Base-by-base conservation (phyloP, 1,140 invertebrate genomes). In the Myzus persicae region DNA sequence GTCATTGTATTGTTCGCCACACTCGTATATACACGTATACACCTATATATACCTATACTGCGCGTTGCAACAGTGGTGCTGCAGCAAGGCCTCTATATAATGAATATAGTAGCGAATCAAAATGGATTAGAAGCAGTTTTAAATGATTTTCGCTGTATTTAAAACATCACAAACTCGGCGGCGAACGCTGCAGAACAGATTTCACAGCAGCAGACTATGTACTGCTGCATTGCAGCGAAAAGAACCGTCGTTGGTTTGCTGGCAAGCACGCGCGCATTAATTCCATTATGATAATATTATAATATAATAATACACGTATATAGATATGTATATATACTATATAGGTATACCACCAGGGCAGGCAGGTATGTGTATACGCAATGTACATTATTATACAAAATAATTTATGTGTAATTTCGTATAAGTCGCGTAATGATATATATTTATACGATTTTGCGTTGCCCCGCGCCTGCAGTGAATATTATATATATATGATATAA, bases 101-200 rank as follows among this genome's bases (percentile, higher is more conserved):
- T 44, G n/a, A n/a, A 44, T 3, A 44, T 81, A 81, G 82, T 42
- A 26, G 38, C 82, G 44, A 85, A 44, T 85, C 40, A 85, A 85
- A 85, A 44, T 31, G 31, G 40, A 44, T 85, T 44, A 85, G 82
- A 44, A 85, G 82, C 26, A 44, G 82, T 85, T 31, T 59, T 85
- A 85, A 85, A 85, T 85, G 82, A 85, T 85, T 85, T 85, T 85
- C 40, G 26, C 24, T 85, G 82, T 85, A 84, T n/a, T n/a, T n/a
- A n/a, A n/a, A 1, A 14, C 54, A 31, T 11, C 44, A 24, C 8
- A 59, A 59, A 59, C 26, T 11, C 40, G 40, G 46, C 44, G 40
- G 46, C 44, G 38, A 22, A 9, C 38, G 14, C 54, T 59, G 26
- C 54, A 31, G 54, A n/a, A n/a, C n/a, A n/a, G n/a, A n/a, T n/a